Conservation (phyloP, 2,888 invertebrate genomes). For the Hipparchia sbordonii region DNA sequence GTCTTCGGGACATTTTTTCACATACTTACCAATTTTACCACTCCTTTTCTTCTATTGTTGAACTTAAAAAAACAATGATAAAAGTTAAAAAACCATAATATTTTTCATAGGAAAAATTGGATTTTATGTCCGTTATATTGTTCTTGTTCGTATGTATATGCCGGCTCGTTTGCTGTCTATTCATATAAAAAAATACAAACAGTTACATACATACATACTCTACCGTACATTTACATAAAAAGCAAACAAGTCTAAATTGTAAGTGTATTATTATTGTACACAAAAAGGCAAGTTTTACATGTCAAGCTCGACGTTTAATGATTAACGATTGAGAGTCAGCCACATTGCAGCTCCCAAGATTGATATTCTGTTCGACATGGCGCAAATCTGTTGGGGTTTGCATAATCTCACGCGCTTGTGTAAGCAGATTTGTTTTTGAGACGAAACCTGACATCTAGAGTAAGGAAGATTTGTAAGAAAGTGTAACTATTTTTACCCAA, state of each 20-base stretch:
- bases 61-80: too few species aligned
- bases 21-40: too few species aligned
- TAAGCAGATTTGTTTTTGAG: conserved; percentile 13
- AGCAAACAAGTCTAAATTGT: background rate
- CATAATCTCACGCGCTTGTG: conserved; percentile 11
- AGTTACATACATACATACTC: too few species aligned
- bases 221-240: background rate
- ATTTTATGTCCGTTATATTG: too few species aligned
- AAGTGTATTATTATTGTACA: background rate
- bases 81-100: too few species aligned
- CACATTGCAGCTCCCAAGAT: conserved; percentile 37
- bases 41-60: too few species aligned
- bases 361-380: conserved; percentile 42
- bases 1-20: too few species aligned
- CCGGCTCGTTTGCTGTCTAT: too few species aligned
- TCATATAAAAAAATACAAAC: too few species aligned
- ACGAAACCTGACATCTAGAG: background rate
- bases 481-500: too few species aligned
- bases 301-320: conserved; percentile 28
- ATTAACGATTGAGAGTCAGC: conserved; percentile 34
- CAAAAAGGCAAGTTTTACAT: conserved; percentile 20
- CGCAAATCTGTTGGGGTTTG: conserved; percentile 17
- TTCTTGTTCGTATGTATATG: too few species aligned
- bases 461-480: background rate
- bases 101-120: too few species aligned